Base-by-base conservation (phyloP, 53 echinoderm and acorn worm genomes). In the Holothuria leucospilota region DNA sequence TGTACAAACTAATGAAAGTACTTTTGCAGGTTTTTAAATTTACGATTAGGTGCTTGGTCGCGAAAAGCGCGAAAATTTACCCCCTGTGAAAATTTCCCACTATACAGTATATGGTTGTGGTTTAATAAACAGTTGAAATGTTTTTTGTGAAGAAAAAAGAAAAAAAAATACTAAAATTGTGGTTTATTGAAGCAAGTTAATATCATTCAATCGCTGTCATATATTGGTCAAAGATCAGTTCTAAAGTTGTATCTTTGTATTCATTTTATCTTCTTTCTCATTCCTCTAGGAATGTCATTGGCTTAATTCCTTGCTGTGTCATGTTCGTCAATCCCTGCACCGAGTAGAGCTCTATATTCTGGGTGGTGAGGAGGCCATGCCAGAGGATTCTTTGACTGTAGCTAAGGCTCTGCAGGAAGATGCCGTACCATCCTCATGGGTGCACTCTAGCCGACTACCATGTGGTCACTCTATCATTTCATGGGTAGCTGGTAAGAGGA, bases 291-390 rank as follows among this genome's bases (percentile, higher is more conserved):
- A 96, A 53, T 96, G 96, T 86, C 96, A 96, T 73, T 96, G 96
- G 96, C 85, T 91, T 51, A 96, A 96, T 84, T 94, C 96, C 13
- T 58, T 96, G 20, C 87, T 96, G 58, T 96, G 96, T 68, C 93
- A 93, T 40, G 93, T 96, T 21, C 91, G 93, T 67, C 96, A 96
- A 86, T 87, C 89, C 10, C 79, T 96, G 5, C 89, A 96, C 87
- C 91, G 89, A 60, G 82, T 96, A 14, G 91, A 93, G 87, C 62
- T 82, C 29, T 80, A 89, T 63, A 78, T 94, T 42, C 90, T 96
- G 42, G 94, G 94, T 27, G 96, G 96, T 16, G 89, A 94, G 89
- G 85, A 93, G 56, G 93, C 93, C 60, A 94, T 96, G 84, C 81
- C 85, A 61, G 89, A 92, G 10, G 53, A 71, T 52, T 62, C 89